These are phyloP conservation scores for Cheilosia vernalis DNA, from an alignment of 2,888 invertebrate species.

Conservation along the genomic window DNA sequence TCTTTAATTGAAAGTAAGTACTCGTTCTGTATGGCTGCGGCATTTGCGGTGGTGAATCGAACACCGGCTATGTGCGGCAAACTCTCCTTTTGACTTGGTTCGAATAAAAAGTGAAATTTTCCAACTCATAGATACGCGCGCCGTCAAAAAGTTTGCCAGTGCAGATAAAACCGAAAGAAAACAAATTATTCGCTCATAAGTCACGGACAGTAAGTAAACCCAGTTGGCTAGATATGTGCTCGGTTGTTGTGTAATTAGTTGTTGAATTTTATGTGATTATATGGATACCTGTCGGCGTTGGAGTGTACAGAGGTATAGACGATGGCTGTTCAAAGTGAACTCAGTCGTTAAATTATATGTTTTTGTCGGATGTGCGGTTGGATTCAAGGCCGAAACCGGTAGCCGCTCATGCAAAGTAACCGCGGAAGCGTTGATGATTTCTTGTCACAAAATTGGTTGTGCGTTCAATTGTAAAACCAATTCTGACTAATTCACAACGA, in stretches of 20 bases:
- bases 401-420: conserved; percentile 3
- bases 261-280: conserved; percentile 51
- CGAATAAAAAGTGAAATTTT: conserved; percentile 62
- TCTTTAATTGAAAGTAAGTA: conserved; percentile 41
- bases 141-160: conserved; percentile 6
- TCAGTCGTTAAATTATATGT: conserved; percentile 31
- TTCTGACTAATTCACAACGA: no score
- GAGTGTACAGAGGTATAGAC: conserved; percentile 1
- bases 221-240: conserved; percentile 29
- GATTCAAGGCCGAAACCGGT: conserved; percentile 29
- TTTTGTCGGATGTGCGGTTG: conserved; percentile 35
- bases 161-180: conserved; percentile 1
- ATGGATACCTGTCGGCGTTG: conserved; percentile 39
- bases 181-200: conserved; percentile 39
- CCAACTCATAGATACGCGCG: conserved; percentile 35
- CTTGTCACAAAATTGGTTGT: background rate
- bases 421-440: background rate
- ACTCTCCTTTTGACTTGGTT: conserved; percentile 28
- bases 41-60: conserved; percentile 26
- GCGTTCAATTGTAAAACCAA: no score
- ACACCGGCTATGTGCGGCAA: conserved; percentile 20
- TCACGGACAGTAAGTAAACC: conserved; percentile 45
- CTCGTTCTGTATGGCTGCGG: no score
- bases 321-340: conserved; percentile 19
- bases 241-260: conserved; percentile 49